Conservation (phyloP, 2,113 vertebrate species). For the Candoia aspera region DNA sequence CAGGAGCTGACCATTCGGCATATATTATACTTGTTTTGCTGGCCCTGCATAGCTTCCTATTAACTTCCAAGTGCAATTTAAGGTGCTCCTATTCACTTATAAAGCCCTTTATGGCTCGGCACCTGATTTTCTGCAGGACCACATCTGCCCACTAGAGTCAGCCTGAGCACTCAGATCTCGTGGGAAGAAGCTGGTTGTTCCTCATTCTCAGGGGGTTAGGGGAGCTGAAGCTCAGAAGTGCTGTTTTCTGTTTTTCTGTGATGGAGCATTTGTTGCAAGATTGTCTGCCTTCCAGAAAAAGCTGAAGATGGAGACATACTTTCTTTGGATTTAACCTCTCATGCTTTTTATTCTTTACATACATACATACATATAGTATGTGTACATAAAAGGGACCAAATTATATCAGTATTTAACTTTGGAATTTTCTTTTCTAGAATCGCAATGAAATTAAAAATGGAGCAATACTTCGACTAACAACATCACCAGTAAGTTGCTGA, state of each 20-base stretch:
- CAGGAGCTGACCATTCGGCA: no score
- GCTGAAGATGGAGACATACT: not conserved
- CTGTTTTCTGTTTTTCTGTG: not conserved
- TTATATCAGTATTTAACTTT: constrained; percentile 12
- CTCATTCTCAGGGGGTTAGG: not conserved
- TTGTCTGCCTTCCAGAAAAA: constrained; percentile 6
- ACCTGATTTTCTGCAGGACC: no score
- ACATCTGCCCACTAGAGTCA: no score
- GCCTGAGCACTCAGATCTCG: not conserved
- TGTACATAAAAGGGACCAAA: constrained; percentile 10
- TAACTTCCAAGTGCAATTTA: no score
- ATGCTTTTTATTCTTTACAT: not conserved
- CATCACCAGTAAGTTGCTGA: constrained; percentile 87
- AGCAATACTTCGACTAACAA: constrained; percentile 92
- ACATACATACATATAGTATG: no score
- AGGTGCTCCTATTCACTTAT: no score
- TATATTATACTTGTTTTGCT: no score
- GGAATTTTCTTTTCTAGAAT: constrained; percentile 81
- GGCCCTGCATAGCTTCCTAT: no score
- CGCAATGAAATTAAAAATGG: constrained; percentile 98
- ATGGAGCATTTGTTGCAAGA: not conserved
- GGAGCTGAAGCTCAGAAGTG: not conserved
- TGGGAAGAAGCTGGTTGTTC: not conserved
- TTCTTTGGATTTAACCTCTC: no score
- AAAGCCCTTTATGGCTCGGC: no score